These are phyloP conservation scores for Leucopsar rothschildi DNA, from an alignment of 2,113 vertebrate species.

Conservation along the genomic window DNA sequence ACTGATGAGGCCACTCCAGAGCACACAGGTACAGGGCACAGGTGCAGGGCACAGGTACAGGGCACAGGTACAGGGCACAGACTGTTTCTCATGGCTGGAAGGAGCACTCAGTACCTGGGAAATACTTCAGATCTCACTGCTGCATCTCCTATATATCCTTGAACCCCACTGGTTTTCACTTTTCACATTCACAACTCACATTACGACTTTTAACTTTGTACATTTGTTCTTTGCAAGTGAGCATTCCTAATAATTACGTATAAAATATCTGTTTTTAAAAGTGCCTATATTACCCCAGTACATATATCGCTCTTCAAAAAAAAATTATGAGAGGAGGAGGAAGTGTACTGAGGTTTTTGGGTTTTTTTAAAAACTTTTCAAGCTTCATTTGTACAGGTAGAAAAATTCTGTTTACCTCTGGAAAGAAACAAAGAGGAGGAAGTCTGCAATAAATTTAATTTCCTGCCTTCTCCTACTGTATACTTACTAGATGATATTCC, in stretches of 20 bases:
- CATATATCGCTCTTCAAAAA: not conserved
- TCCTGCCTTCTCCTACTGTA: not conserved
- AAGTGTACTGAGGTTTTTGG: accelerated
- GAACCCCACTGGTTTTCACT: not conserved
- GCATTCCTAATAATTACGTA: not conserved
- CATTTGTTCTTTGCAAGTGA: not conserved
- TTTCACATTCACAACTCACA: not conserved
- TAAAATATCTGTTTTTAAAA: not conserved
- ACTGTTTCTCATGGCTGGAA: not conserved
- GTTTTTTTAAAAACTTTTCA: not conserved
- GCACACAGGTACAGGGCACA: too few relatives aligned
- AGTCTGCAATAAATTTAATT: conserved; percentile 22
- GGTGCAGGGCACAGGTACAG: too few relatives aligned
- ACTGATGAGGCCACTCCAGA: not conserved
- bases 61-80: too few relatives aligned
- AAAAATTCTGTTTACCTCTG: not conserved
- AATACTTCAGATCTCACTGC: not conserved
- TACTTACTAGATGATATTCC: not conserved
- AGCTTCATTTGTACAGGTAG: not conserved
- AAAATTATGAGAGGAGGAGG: not conserved
- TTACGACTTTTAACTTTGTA: accelerated
- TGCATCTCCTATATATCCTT: not conserved
- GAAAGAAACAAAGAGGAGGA: not conserved
- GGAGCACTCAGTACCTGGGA: not conserved
- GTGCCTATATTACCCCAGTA: not conserved